Evolutionary conservation across 92 coral and sea anemone genomes (phyloP), one percentile per base, ranked within the genome.

Genomic region (Umimayanthus chanpuru): DNA sequence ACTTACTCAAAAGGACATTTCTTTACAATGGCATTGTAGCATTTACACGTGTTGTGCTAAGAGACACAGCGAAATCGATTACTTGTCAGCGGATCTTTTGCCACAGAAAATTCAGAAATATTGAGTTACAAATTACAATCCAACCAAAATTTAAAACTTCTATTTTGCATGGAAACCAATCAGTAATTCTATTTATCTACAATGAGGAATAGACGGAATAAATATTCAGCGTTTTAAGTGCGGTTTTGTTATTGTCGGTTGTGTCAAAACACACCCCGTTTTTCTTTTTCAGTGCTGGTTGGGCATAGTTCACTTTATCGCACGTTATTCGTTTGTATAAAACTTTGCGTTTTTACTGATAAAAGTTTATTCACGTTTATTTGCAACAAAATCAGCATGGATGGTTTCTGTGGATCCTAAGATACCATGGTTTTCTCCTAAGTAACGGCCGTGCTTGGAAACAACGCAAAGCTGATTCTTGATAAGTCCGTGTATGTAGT

Each of bases 21-120:
- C 23, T 36, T 88, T 73, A 94, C 94, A 93, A 94, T 94, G 53
- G 95, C 82, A 72, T 91, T 80, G 79, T 86, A 76, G 64, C 28
- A 5, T 79, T 65, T 88, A 58, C 98, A 95, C 98, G 98, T 95
- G 98, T 90, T 92, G 81, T 61, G 88, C 98, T 90, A 85, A 90
- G 98, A 94, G 93, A 94, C 93, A 94, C 82, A 41, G 25, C 26
- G 58, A 44, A 83, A 83, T 11, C 10, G 25, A 36, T 38, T 38
- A 36, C 25, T 67, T 65, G 29, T 44, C 25, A 26, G 78, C 26
- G 28, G 20, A 11, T 83, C 25, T 71, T 41, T 12, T 14, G 73
- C 32, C 16, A 50, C 53, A 44, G 77, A 5, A 70, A 70, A 70
- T 81, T 47, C 74, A 41, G 12, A 10, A 39, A 53, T 83, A 41